Evolutionary conservation across 2,113 vertebrate genomes (phyloP).

Genomic region (Neolamprologus modestus): DNA sequence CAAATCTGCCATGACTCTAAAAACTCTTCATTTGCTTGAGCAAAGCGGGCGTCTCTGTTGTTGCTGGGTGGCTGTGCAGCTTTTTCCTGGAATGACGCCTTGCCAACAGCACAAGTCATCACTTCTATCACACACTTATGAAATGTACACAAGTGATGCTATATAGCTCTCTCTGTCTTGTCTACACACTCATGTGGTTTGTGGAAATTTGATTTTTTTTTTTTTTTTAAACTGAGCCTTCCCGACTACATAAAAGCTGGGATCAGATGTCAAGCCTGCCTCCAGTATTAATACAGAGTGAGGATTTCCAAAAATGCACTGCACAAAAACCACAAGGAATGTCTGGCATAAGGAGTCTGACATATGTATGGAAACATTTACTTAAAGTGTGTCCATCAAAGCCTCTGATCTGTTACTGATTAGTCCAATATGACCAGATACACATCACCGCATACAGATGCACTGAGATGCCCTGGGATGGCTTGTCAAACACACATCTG

Average conservation of each 20-base stretch:
- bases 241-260: slow-evolving; percentile 15
- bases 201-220: slow-evolving; percentile 7
- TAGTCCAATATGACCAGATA: slow-evolving; percentile 38
- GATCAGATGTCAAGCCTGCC: slow-evolving; percentile 30
- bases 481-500: background rate
- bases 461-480: background rate
- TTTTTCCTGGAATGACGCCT: slow-evolving; percentile 52
- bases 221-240: background rate
- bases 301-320: slow-evolving; percentile 63
- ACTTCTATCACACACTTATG: slow-evolving; percentile 52
- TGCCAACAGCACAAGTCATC: slow-evolving; percentile 40
- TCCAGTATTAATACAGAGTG: slow-evolving; percentile 45
- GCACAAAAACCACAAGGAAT: slow-evolving; percentile 50
- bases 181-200: background rate
- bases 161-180: slow-evolving; percentile 36
- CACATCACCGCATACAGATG: background rate
- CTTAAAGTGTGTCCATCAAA: slow-evolving; percentile 64
- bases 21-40: background rate
- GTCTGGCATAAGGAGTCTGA: slow-evolving; percentile 26
- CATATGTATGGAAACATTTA: slow-evolving; percentile 67
- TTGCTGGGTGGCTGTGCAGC: slow-evolving; percentile 41
- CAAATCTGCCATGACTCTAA: slow-evolving; percentile 26
- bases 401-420: slow-evolving; percentile 54
- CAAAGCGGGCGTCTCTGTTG: slow-evolving; percentile 32
- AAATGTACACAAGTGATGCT: slow-evolving; percentile 39